Base-by-base conservation (phyloP, 2,797 vertebrate species). In the Aeoliscus strigatus region DNA sequence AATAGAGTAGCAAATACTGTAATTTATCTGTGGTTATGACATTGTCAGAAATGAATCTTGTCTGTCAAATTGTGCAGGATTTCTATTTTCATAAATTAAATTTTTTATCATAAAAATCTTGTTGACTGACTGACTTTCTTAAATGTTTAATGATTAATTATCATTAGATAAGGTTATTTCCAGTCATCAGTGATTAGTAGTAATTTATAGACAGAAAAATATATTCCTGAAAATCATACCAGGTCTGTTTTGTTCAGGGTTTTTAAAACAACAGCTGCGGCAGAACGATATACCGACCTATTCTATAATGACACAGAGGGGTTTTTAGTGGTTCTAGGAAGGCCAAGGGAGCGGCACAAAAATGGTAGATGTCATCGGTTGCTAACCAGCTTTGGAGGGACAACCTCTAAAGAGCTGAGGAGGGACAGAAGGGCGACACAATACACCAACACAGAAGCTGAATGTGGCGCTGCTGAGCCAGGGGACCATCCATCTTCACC, bases 81-180 rank as follows among this genome's bases (percentile, higher is more conserved):
- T 77, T 79, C 45, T 77, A 78, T 83, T 87, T 88, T 86, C 47
- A 29, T 86, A 87, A 89, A 90, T 88, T 89, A 87, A 90, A 86
- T 55, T 47, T 61, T 43, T 67, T 71, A 59, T 66, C 60, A 70
- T 57, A 70, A 57, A 28, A 73, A 13, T 47, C 1, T 39, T 51
- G 48, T 50, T 64, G 54, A 14, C 14, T 26, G 29, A 56, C 2
- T 31, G 77, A 23, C 36, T 73, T 53, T 36, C 3, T 44, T 47
- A 3, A 39, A 30, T 24, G 1, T 35, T 4, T n/a, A n/a, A 26
- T 17, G 2, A 4, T 34, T 39, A 29, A 6, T 18, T 2, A 2
- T 4, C 15, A 9, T 6, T 15, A 4, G 9, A 6, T 10, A 3
- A 9, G 6, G 2, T 16, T 12, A 3, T 12, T 14, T 6, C 8